Percentiles rank a stretch among this genome's conserved stretches.
Conservation (phyloP, 2,797 vertebrate species). For the Meriones psammophilus region DNA sequence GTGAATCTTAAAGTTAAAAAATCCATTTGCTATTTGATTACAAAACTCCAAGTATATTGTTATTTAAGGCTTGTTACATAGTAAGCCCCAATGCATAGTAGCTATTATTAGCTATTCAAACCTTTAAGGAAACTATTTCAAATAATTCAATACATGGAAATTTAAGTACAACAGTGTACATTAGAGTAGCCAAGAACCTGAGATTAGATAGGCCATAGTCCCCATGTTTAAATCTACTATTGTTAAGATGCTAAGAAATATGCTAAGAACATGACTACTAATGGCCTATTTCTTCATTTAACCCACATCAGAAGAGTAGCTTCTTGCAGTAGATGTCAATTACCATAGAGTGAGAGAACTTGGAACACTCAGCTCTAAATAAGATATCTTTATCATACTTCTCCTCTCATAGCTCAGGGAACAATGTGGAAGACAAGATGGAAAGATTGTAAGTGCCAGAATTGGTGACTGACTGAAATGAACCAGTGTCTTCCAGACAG, state of each 20-base stretch:
- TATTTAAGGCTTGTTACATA: background rate
- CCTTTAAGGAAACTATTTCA: background rate
- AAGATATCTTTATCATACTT: background rate
- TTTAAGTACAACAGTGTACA: background rate
- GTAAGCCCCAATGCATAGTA: background rate
- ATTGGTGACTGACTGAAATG: background rate
- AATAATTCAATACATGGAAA: background rate
- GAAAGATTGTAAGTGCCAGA: background rate
- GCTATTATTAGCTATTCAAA: background rate
- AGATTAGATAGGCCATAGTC: background rate
- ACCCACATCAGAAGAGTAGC: background rate
- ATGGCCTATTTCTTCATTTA: background rate
- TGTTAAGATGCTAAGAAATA: background rate
- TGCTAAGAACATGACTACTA: background rate
- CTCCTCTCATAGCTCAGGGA: background rate
- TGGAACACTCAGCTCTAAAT: background rate
- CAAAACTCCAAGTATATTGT: background rate
- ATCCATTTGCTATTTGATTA: background rate
- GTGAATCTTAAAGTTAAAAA: conserved; percentile 44
- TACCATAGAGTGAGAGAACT: background rate
- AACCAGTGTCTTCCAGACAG: background rate
- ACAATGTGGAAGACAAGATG: background rate
- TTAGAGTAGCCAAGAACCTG: background rate
- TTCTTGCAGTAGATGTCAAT: background rate
- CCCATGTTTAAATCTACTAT: background rate